Conservation (phyloP, 30 jellyfish, hydroid and myxozoan species). For the Catostylus mosaicus region DNA sequence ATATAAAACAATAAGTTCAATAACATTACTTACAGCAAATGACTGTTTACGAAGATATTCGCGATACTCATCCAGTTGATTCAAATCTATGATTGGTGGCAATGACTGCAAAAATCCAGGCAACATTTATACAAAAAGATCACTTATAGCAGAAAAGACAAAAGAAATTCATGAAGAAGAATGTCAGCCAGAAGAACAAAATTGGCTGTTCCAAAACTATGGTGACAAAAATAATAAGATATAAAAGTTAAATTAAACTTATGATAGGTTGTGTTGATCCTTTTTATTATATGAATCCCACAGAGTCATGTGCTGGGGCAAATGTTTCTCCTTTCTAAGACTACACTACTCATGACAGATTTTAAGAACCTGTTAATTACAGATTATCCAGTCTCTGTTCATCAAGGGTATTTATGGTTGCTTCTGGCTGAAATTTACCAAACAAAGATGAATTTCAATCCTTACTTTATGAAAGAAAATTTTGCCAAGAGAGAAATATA, state of each 20-base stretch:
- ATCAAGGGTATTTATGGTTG: conserved; percentile 6
- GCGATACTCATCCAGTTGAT: conserved; percentile 80
- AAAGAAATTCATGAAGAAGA: too few species aligned
- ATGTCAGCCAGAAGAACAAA: too few species aligned
- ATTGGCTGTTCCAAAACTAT: too few species aligned
- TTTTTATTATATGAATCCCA: too few species aligned
- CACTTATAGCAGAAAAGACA: too few species aligned
- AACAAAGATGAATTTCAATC: conserved; percentile 25
- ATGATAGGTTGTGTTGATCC: too few species aligned
- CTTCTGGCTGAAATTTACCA: conserved; percentile 1
- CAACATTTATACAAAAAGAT: background rate
- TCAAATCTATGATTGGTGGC: conserved; percentile 67
- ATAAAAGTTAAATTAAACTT: too few species aligned
- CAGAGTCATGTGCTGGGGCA: too few species aligned
- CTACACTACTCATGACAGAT: too few species aligned
- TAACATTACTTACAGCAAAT: conserved; percentile 80
- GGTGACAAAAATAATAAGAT: too few species aligned
- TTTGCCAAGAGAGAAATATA: conserved; percentile 22
- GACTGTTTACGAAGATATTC: conserved; percentile 90
- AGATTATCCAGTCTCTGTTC: conserved; percentile 5
- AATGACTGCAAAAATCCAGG: conserved; percentile 49
- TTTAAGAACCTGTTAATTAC: background rate
- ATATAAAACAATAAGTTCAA: too few species aligned
- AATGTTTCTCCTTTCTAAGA: too few species aligned
- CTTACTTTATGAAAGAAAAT: conserved; percentile 9